Evolutionary conservation across 1,140 invertebrate genomes (phyloP).

Genomic region (Apis florea): DNA sequence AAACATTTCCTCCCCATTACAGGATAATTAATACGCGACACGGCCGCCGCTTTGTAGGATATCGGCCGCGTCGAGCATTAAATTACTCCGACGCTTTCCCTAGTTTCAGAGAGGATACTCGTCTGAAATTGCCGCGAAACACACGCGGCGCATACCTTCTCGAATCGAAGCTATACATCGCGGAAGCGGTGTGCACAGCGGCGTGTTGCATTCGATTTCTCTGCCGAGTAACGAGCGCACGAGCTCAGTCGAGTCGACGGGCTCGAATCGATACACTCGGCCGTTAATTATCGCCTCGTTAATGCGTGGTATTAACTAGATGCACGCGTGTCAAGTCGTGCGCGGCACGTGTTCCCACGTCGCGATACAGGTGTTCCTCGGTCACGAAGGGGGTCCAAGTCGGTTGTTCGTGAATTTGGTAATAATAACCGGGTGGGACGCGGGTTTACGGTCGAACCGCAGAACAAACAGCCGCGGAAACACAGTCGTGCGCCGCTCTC

Average conservation of each 20-base stretch:
- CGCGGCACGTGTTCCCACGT: slow-evolving; percentile 45
- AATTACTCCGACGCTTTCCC: slow-evolving; percentile 35
- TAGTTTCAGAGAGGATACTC: neutral
- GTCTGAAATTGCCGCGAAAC: slow-evolving; percentile 29
- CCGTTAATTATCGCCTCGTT: slow-evolving; percentile 60
- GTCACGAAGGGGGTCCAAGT: neutral
- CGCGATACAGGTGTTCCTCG: slow-evolving; percentile 19
- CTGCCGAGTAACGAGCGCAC: slow-evolving; percentile 21
- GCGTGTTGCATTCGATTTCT: neutral
- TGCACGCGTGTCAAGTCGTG: slow-evolving; percentile 15
- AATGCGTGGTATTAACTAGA: slow-evolving; percentile 27
- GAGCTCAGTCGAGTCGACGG: neutral
- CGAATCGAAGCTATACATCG: slow-evolving; percentile 14
- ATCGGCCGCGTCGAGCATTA: slow-evolving; percentile 14
- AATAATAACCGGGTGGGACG: slow-evolving; percentile 58
- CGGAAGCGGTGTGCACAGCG: neutral
- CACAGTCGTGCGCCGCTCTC: slow-evolving; percentile 17
- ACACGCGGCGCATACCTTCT: slow-evolving; percentile 20
- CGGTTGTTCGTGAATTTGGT: slow-evolving; percentile 56
- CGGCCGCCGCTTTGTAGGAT: slow-evolving; percentile 31
- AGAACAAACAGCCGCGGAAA: slow-evolving; percentile 60
- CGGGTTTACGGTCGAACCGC: slow-evolving; percentile 52
- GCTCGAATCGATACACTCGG: slow-evolving; percentile 25
- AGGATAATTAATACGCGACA: slow-evolving; percentile 37
- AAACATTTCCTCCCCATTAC: slow-evolving; percentile 33